These are phyloP conservation scores for Cyprinus carpio DNA, from an alignment of 2,113 vertebrate genomes.

Conservation along the genomic window DNA sequence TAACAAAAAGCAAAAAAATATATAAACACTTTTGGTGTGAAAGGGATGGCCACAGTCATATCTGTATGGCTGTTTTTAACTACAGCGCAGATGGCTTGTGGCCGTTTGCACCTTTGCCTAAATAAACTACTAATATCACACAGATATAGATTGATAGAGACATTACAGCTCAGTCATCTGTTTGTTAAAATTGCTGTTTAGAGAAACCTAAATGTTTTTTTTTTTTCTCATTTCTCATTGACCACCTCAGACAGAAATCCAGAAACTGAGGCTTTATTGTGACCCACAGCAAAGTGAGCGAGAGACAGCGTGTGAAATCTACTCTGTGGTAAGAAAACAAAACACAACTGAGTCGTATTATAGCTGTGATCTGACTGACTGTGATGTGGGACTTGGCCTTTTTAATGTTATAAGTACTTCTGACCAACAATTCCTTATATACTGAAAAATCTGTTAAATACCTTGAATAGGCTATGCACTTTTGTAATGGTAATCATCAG, in stretches of 20 bases:
- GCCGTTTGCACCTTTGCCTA: neutral
- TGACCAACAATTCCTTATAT: neutral
- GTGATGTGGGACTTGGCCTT: neutral
- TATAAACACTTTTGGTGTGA: too few relatives aligned
- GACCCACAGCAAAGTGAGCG: constrained; percentile 80
- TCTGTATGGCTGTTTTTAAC: too few relatives aligned
- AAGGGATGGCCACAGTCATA: too few relatives aligned
- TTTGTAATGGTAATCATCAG: neutral
- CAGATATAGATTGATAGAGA: neutral
- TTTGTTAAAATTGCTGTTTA: neutral
- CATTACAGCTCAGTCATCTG: neutral
- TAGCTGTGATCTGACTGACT: neutral
- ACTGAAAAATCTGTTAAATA: neutral
- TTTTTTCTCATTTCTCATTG: neutral
- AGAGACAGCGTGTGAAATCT: constrained; percentile 83
- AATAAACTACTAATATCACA: neutral
- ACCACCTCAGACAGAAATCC: constrained; percentile 72
- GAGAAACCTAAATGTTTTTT: too few relatives aligned
- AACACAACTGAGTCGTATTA: too few relatives aligned
- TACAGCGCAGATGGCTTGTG: too few relatives aligned
- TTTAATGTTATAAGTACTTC: neutral
- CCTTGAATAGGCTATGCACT: too few relatives aligned
- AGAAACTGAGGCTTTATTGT: constrained; percentile 82
- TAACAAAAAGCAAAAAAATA: too few relatives aligned
- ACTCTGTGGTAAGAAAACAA: constrained; percentile 73